A percentile compares a stretch with the other conserved stretches of the same genome.
These are phyloP conservation scores for Laspeyria flexula DNA, from an alignment of 2,888 invertebrate genomes.

Conservation along the genomic window DNA sequence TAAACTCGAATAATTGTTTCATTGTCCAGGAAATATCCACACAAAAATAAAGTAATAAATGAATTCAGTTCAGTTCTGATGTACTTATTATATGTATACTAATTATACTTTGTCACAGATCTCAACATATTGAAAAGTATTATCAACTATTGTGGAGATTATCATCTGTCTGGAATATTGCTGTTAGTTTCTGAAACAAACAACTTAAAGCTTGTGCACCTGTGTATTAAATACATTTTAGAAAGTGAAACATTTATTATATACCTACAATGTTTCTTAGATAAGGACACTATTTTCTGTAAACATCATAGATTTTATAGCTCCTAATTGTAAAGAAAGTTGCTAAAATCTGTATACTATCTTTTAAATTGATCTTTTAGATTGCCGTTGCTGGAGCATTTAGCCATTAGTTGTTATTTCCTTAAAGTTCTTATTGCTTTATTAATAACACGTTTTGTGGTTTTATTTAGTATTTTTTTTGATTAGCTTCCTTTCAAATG, in stretches of 20 bases:
- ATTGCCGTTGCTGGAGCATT: conserved; percentile 19
- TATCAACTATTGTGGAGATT: too few relatives aligned
- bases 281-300: conserved; percentile 13
- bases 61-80: too few relatives aligned
- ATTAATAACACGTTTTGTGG: conserved; percentile 1
- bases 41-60: too few relatives aligned
- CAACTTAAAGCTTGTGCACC: background rate
- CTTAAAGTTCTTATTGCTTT: background rate
- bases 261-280: background rate
- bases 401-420: conserved; percentile 1
- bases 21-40: too few relatives aligned
- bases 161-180: too few relatives aligned
- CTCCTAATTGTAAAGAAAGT: conserved; percentile 32
- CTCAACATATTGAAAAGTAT: too few relatives aligned
- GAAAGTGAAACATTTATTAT: conserved; percentile 9
- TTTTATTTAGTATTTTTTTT: conserved; percentile 2
- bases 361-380: conserved; percentile 32
- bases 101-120: too few relatives aligned
- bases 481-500: conserved; percentile 3
- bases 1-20: too few relatives aligned
- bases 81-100: too few relatives aligned
- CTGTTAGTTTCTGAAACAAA: too few relatives aligned
- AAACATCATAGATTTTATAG: conserved; percentile 18
- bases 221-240: conserved; percentile 3
- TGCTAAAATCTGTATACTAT: conserved; percentile 21